phyloP scores from a whole-genome alignment of 1,140 invertebrate species.

The Onthophagus taurus region DNA sequence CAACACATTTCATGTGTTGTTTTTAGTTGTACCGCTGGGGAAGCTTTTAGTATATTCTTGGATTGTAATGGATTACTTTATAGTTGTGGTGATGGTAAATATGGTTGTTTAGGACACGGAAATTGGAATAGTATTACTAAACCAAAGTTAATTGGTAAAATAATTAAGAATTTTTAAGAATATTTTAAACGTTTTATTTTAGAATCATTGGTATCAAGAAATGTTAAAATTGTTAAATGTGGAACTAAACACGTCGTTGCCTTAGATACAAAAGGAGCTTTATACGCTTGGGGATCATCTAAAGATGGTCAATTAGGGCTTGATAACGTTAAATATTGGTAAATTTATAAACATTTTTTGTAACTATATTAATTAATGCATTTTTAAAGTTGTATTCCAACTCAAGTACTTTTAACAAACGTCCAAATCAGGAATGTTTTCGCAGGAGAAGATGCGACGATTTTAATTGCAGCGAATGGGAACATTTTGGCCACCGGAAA shows the following conservation, averaged over 20 bases:
- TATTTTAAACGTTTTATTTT: conserved; percentile 15
- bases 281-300: conserved; percentile 63
- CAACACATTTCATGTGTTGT: conserved; percentile 1
- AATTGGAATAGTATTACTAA: conserved; percentile 47
- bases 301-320: conserved; percentile 54
- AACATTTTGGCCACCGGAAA: conserved; percentile 8
- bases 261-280: conserved; percentile 48
- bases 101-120: conserved; percentile 59
- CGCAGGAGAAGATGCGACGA: conserved; percentile 8
- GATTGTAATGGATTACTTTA: conserved; percentile 60
- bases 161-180: neutral
- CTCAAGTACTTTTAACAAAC: conserved; percentile 37
- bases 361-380: conserved; percentile 4
- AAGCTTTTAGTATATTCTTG: conserved; percentile 54
- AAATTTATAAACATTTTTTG: conserved; percentile 11
- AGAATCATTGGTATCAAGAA: conserved; percentile 44
- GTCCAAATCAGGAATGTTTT: conserved; percentile 3
- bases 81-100: conserved; percentile 58
- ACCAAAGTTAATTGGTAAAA: conserved; percentile 54
- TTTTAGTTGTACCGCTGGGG: conserved; percentile 44
- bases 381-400: conserved; percentile 38
- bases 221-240: conserved; percentile 53
- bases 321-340: conserved; percentile 48
- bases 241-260: conserved; percentile 58
- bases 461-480: conserved; percentile 1